Base-by-base conservation (phyloP, 2,797 vertebrate species). In the Pantherophis alleghaniensis region DNA sequence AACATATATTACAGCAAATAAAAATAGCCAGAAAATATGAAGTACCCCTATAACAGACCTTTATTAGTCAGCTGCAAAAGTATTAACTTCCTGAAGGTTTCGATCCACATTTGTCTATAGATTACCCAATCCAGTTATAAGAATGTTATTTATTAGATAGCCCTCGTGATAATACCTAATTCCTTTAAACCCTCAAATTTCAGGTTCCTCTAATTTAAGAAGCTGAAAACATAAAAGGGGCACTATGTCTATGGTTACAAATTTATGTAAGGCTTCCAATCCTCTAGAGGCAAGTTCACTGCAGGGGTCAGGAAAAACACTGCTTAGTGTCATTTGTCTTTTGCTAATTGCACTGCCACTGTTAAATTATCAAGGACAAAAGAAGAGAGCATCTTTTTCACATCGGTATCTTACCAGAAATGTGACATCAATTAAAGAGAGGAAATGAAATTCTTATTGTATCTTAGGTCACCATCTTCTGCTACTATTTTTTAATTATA, bases 81-180 rank as follows among this genome's bases (percentile, higher is more conserved):
- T 90, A n/a, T 57, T 18, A 91, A 42, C 32, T 83, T 37, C 32
- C 86, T 47, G 16, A 66, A 56, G 16, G 2, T 56, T 59, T n/a
- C 22, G 87, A 55, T 4, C 56, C 90, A 37, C 28, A 90, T 7
- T 20, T 87, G 89, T 26, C 5, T 63, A 26, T n/a, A 74, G 5
- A 13, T 3, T 42, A 57, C 51, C 4, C 93, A 89, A 93, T 0
- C 1, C 14, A 28, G 1, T 32, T 55, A 26, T 14, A 37, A 47
- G 7, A 4, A 4, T 14, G 4, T 22, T 32, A 24, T 2, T 86
- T 79, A 91, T 88, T 37, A 9, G 12, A 87, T 4, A 37, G 10
- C 5, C 18, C 18, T n/a, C 3, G 83, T n/a, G 24, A 79, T 24
- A 42, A 88, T 53, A 28, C 79, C 4, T 93, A 96, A 94, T 90